Evolutionary conservation across 1,140 invertebrate genomes (phyloP).

Genomic region (Nasonia longicornis): DNA sequence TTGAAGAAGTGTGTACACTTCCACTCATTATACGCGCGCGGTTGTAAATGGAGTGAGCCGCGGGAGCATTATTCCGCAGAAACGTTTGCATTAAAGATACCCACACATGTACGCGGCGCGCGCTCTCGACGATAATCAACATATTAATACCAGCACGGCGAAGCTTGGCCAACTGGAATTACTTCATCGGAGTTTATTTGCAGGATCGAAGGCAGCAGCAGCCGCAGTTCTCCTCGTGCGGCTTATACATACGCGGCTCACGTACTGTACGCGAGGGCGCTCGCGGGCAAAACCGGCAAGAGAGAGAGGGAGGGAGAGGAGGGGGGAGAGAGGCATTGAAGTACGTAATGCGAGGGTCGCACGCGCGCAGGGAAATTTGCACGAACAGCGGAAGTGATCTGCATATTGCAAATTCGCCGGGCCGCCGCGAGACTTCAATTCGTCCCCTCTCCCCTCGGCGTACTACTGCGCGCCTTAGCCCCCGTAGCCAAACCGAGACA

Average conservation of each 20-base stretch:
- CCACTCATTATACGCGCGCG: too few relatives aligned
- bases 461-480: not conserved
- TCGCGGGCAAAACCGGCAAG: not conserved
- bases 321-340: not conserved
- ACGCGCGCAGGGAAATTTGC: not conserved
- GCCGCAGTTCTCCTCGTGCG: not conserved
- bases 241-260: not conserved
- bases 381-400: constrained; percentile 8
- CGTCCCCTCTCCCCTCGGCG: not conserved
- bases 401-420: constrained; percentile 4
- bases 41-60: too few relatives aligned
- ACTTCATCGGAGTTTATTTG: constrained; percentile 19
- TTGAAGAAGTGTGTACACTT: not conserved
- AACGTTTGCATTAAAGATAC: not conserved
- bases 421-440: constrained; percentile 7
- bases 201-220: not conserved
- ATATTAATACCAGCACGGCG: not conserved
- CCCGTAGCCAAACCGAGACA: not conserved
- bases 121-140: not conserved
- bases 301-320: not conserved
- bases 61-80: not conserved
- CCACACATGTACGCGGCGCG: not conserved
- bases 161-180: constrained; percentile 2
- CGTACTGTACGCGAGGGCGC: not conserved
- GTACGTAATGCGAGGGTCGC: not conserved